Conservation (phyloP, 2,113 vertebrate species). For the Forbesichthys agassizii region DNA sequence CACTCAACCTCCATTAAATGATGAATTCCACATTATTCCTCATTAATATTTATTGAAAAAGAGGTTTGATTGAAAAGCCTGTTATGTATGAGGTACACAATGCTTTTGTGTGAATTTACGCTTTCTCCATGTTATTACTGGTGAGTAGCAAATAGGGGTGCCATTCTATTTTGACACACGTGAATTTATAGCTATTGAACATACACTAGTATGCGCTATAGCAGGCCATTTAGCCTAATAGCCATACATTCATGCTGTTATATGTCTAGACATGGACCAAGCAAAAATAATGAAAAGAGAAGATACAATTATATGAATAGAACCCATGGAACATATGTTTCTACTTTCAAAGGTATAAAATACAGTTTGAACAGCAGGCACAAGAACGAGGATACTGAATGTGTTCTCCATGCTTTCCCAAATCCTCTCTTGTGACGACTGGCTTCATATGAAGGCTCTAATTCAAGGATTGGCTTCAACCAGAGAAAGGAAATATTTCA, state of each 20-base stretch:
- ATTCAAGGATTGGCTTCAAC: constrained; percentile 45
- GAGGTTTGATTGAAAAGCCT: constrained; percentile 38
- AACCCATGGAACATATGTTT: too few species aligned
- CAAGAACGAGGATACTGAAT: not conserved
- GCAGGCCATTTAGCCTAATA: too few species aligned
- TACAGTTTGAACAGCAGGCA: too few species aligned
- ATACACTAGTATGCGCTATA: too few species aligned
- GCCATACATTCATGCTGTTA: too few species aligned
- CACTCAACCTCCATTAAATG: constrained; percentile 47
- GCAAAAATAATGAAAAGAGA: too few species aligned
- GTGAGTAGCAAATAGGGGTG: constrained; percentile 20
- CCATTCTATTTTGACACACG: constrained; percentile 38
- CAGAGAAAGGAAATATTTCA: constrained; percentile 42
- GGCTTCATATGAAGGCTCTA: constrained; percentile 34
- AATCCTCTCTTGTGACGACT: constrained; percentile 8
- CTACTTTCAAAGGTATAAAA: too few species aligned
- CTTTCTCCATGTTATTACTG: constrained; percentile 27
- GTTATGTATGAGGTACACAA: constrained; percentile 6
- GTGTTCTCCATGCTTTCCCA: not conserved
- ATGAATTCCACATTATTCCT: constrained; percentile 48
- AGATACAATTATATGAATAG: too few species aligned
- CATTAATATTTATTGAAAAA: constrained; percentile 52
- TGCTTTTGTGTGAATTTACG: constrained; percentile 13
- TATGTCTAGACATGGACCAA: too few species aligned
- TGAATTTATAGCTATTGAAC: not conserved